Base-by-base conservation (phyloP, 2,113 vertebrate genomes). In the Pterophyllum scalare region DNA sequence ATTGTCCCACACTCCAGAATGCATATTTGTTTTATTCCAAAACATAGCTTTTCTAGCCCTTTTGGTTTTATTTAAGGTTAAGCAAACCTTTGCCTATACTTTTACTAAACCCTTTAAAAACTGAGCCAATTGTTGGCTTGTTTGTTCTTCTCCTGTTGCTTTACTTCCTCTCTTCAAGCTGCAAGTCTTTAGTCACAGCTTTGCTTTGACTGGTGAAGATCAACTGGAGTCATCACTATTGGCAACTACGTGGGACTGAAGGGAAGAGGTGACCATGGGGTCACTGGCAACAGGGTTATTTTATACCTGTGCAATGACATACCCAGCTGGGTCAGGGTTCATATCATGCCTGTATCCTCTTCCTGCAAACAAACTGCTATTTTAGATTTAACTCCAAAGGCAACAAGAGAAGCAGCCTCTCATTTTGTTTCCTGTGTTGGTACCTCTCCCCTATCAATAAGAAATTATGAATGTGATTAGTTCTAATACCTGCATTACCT, bases 171-270 rank as follows among this genome's bases (percentile, higher is more conserved):
- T 86, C 79, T 82, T 92, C 85, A 94, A 94, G 92, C 93, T 95
- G 93, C 90, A 91, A 89, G 88, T 93, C 93, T 96, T 95, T 93
- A 94, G 91, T 91, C 85, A 24, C 89, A 92, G 89, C 94, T 91
- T 95, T 96, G 95, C 94, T 96, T 96, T 96, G 96, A 96, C 95
- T 96, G 95, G 94, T 95, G 95, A 94, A 94, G 96, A 95, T 96
- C 95, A 93, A 89, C 92, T 46, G 19, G 91, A 94, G 90, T 83
- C 93, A 89, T 95, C 78, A 79, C 93, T 87, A 93, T 91, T 94
- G 93, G 94, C 94, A 93, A 93, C 93, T 86, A 79, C 88, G 89
- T 94, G 91, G 92, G 92, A 92, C 77, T 85, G 85, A 82, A 88
- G 88, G 58, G 75, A 81, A 92, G 87, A 90, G 94, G 93, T 91